Evolutionary conservation across 2,797 vertebrate genomes (phyloP), one percentile per base, ranked within the genome.

Genomic region (Eleutherodactylus coqui): DNA sequence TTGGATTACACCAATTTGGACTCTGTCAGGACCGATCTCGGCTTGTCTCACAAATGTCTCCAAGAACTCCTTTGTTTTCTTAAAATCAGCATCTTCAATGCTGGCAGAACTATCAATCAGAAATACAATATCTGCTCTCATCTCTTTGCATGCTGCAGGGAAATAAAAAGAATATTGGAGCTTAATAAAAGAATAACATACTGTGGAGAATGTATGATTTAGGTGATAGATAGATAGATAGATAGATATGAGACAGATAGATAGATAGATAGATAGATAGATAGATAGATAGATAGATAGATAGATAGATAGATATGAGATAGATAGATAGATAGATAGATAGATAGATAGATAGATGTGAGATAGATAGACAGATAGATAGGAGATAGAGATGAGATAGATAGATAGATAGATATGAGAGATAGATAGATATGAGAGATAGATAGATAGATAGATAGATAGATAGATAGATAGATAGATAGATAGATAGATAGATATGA

Each of bases 1-100:
- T 85, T 91, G 95, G 87, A 97, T 91, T 14, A 97, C 90, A 0
- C 96, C 96, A 17, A 97, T 81, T 5, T 92, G 95, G 38, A 97
- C 91, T 21, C 91, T 89, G 11, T 94, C 85, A 38, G 88, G 45
- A 0, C 94, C 94, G 1, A 97, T 89, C 0, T 90, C 45, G 0
- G 95, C 92, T 82, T 89, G 93, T 10, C 85, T 88, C 36, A 96
- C 91, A 7, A 96, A 85, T 1, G 91, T 89, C 24, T 92, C 90
- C 81, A 95, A 91, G 78, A 96, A 96, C 8, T 88, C 84, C 82
- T 95, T 96, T 91, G 95, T 94, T 85, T 90, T 94, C 2, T 45
- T 0, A 83, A 94, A 97, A 53, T 96, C 92, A 1, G 17, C 0
- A 0, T 16, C 0, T 0, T 76, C 0, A 81, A 96, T 96, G 89